These are phyloP conservation scores for Benitochromis conjunctus DNA, from an alignment of 2,113 vertebrate genomes.

Conservation along the genomic window DNA sequence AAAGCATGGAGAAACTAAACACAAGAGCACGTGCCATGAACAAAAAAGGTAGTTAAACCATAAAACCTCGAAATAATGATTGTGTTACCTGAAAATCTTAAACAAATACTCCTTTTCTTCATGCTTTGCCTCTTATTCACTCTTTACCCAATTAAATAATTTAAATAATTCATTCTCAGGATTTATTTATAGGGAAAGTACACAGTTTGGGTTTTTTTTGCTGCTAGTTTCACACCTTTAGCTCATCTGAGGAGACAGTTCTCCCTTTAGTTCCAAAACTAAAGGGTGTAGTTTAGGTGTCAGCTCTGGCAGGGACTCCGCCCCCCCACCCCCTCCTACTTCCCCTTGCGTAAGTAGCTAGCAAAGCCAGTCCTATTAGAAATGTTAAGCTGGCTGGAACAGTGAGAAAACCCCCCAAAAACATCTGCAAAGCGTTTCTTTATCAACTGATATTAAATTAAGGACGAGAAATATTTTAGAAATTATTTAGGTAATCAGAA, in stretches of 20 bases:
- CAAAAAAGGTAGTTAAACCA: background rate
- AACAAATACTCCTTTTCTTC: background rate
- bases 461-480: background rate
- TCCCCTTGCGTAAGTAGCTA: no score
- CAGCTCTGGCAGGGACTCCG: background rate
- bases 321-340: background rate
- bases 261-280: background rate
- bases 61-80: background rate
- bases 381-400: background rate
- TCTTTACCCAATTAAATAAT: background rate
- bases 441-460: background rate
- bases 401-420: accelerated
- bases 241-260: background rate
- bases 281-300: background rate
- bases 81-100: background rate
- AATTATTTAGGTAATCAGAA: background rate
- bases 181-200: background rate
- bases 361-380: background rate
- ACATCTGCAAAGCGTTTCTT: background rate
- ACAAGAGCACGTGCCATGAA: background rate
- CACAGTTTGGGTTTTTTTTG: background rate
- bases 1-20: background rate
- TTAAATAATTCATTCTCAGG: background rate
- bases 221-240: background rate
- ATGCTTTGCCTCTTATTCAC: background rate